phyloP scores from a whole-genome alignment of 2,113 vertebrate genomes.

The Globicephala melas region DNA sequence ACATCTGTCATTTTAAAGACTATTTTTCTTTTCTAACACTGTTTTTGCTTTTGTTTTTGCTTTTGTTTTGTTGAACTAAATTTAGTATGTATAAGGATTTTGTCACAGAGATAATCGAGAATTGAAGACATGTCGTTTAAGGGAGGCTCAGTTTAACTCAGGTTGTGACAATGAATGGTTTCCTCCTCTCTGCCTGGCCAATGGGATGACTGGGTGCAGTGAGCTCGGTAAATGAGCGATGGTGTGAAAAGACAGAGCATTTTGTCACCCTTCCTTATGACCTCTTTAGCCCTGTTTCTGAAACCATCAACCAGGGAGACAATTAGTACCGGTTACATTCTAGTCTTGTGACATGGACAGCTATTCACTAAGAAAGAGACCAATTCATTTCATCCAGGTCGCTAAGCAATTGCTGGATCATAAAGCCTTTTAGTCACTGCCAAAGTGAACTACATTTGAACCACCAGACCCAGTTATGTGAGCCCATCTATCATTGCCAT shows the following conservation, averaged over 20 bases:
- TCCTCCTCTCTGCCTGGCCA: neutral
- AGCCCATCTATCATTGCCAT: conserved; percentile 70
- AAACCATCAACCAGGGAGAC: conserved; percentile 68
- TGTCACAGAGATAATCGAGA: conserved; percentile 51
- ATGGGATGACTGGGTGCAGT: conserved; percentile 12
- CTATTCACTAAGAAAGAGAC: conserved; percentile 63
- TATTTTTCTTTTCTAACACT: neutral
- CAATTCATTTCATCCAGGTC: conserved; percentile 74
- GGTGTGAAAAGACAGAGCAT: conserved; percentile 54
- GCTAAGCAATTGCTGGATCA: conserved; percentile 67
- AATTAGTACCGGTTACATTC: conserved; percentile 70
- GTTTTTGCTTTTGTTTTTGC: conserved; percentile 39
- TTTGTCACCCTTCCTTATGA: conserved; percentile 54
- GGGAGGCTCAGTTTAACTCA: neutral
- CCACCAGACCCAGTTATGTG: conserved; percentile 47
- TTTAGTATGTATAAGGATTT: conserved; percentile 17
- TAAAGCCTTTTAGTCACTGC: conserved; percentile 71
- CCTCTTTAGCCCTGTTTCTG: conserved; percentile 62
- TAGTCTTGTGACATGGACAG: conserved; percentile 61
- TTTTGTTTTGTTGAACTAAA: conserved; percentile 10
- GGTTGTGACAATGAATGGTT: neutral
- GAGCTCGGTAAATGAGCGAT: conserved; percentile 49
- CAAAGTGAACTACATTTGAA: conserved; percentile 72
- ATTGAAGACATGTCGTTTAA: conserved; percentile 42
- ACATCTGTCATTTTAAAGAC: conserved; percentile 25